Evolutionary conservation across 2,113 vertebrate genomes (phyloP).

Genomic region (Etia nguti): DNA sequence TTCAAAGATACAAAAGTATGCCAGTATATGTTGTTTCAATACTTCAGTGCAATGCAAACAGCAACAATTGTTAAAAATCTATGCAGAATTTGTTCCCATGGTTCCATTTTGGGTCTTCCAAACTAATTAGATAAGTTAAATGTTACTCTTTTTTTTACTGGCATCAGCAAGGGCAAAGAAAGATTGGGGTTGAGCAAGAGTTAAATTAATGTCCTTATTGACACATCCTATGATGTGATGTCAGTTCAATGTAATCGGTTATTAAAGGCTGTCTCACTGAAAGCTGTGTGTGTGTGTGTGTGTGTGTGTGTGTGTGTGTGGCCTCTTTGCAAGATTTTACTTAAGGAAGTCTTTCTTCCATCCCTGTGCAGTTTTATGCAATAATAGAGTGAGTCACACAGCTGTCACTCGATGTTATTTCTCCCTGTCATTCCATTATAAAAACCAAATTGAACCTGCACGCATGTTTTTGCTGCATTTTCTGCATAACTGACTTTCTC

Average conservation of each 20-base stretch:
- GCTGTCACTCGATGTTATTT: not conserved
- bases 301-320: not conserved
- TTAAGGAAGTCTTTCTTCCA: not conserved
- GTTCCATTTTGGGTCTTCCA: not conserved
- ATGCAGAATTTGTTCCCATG: not conserved
- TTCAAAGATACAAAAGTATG: not conserved
- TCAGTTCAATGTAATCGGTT: not conserved
- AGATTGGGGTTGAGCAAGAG: not conserved
- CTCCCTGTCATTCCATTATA: not conserved
- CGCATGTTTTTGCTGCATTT: not conserved
- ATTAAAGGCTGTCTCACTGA: not conserved
- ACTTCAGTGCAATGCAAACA: not conserved
- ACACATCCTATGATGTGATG: not conserved
- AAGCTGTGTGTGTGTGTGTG: not conserved
- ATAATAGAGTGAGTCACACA: not conserved
- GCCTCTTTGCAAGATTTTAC: not conserved
- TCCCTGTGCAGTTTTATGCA: not conserved
- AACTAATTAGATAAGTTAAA: not conserved
- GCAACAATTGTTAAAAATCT: not conserved
- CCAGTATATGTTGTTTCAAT: not conserved
- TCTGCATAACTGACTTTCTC: not conserved
- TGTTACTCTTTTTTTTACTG: not conserved
- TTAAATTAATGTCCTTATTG: not conserved
- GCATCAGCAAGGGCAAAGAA: not conserved
- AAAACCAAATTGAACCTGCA: not conserved